phyloP scores from a whole-genome alignment of 2,113 vertebrate species.

The Pimephales promelas region DNA sequence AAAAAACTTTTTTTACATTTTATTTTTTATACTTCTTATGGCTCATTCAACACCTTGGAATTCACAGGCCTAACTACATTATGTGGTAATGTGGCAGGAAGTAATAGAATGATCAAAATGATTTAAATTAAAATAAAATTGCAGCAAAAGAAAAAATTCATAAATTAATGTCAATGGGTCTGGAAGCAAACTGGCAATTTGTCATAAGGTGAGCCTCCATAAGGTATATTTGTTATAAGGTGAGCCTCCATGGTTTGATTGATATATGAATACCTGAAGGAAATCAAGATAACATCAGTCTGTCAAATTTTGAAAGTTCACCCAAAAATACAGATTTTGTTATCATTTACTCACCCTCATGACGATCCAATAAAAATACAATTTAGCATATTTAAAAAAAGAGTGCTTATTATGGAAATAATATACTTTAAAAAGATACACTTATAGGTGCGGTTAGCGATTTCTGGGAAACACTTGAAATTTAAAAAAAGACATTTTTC shows the following conservation, averaged over 20 bases:
- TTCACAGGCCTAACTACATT: neutral
- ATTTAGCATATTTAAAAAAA: neutral
- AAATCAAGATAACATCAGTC: neutral
- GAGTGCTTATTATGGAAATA: neutral
- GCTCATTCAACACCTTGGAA: conserved; percentile 37
- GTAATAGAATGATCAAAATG: conserved; percentile 12
- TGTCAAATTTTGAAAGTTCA: neutral
- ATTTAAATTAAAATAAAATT: neutral
- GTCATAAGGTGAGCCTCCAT: conserved; percentile 17
- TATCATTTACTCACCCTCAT: neutral
- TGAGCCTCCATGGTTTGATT: neutral
- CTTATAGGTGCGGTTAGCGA: neutral
- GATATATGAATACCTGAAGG: neutral
- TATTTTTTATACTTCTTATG: conserved; percentile 7
- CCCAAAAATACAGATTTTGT: neutral
- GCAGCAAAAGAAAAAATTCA: neutral
- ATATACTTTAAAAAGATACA: neutral
- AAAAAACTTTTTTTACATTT: conserved; percentile 30
- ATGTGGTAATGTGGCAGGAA: conserved; percentile 1
- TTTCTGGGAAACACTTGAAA: too few species aligned
- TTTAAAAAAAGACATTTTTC: too few species aligned
- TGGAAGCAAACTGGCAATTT: neutral
- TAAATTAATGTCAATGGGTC: neutral
- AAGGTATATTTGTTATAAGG: too few species aligned
- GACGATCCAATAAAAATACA: neutral